A percentile compares a stretch with the other conserved stretches of the same genome.
These are phyloP conservation scores for Neoaliturus tenellus DNA, from an alignment of 2,888 invertebrate genomes.

Conservation along the genomic window DNA sequence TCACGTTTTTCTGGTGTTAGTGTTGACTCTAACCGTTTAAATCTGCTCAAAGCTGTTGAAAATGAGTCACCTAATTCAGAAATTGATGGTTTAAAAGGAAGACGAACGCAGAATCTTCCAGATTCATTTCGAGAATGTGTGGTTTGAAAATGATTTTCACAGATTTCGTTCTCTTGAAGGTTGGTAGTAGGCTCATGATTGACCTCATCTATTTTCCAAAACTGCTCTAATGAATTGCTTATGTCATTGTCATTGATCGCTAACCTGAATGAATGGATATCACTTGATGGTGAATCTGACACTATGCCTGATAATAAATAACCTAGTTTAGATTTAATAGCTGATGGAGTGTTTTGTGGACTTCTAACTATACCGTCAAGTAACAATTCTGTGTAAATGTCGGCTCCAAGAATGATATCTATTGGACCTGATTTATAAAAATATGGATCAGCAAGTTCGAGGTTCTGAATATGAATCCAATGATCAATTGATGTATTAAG, in stretches of 20 bases:
- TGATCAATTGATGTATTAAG: not conserved
- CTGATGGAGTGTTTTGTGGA: conserved; percentile 5
- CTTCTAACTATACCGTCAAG: not conserved
- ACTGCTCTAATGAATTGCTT: not conserved
- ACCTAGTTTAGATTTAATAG: not conserved
- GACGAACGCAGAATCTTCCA: too few species aligned
- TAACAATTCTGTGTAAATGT: conserved; percentile 1
- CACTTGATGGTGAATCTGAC: not conserved
- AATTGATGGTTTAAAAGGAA: too few species aligned
- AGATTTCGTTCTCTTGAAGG: not conserved
- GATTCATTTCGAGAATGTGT: too few species aligned
- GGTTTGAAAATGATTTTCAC: not conserved
- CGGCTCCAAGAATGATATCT: conserved; percentile 15
- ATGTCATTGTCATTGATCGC: not conserved
- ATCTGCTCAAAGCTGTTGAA: too few species aligned
- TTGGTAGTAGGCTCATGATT: not conserved
- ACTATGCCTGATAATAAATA: conserved; percentile 13
- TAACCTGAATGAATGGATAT: not conserved
- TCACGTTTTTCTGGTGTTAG: too few species aligned
- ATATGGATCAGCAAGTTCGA: conserved; percentile 31
- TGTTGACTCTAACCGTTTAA: too few species aligned
- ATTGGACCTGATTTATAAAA: conserved; percentile 14
- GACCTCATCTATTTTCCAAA: not conserved
- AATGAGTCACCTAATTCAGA: too few species aligned
- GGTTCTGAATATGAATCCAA: conserved; percentile 20